Evolutionary conservation across 1,140 invertebrate genomes (phyloP).

Genomic region (Drosophila auraria): DNA sequence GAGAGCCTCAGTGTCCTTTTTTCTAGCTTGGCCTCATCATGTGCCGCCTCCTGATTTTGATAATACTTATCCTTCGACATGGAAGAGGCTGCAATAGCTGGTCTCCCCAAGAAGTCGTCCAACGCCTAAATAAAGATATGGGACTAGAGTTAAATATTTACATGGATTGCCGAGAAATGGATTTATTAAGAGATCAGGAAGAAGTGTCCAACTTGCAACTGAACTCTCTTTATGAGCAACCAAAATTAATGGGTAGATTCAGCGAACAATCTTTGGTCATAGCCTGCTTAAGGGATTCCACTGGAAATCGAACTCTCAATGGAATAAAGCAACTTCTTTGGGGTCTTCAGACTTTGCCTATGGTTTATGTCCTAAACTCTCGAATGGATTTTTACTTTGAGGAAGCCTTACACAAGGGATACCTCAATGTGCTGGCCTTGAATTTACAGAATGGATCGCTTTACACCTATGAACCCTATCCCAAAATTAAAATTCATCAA

Average conservation of each 20-base stretch:
- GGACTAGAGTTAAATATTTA: slow-evolving; percentile 24
- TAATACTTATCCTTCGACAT: neutral
- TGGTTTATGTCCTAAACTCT: slow-evolving; percentile 1
- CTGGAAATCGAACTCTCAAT: neutral
- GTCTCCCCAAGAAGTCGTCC: slow-evolving; percentile 17
- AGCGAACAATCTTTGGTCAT: slow-evolving; percentile 12
- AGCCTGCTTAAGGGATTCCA: slow-evolving; percentile 7
- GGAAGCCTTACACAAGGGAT: neutral
- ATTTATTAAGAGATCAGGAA: neutral
- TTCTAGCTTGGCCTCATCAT: slow-evolving; percentile 13
- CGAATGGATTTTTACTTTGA: slow-evolving; percentile 13
- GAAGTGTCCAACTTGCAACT: slow-evolving; percentile 7
- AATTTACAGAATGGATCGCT: slow-evolving; percentile 3
- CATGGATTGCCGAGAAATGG: slow-evolving; percentile 11
- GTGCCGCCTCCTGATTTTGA: slow-evolving; percentile 4
- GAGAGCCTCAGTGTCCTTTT: slow-evolving; percentile 40
- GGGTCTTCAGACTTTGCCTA: slow-evolving; percentile 19
- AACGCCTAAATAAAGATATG: slow-evolving; percentile 23
- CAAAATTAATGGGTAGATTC: slow-evolving; percentile 18
- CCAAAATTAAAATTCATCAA: slow-evolving; percentile 2
- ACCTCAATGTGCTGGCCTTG: slow-evolving; percentile 18
- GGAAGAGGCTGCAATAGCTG: neutral
- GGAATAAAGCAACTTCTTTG: slow-evolving; percentile 19
- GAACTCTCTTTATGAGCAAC: neutral
- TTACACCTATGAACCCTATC: slow-evolving; percentile 32